A percentile compares a stretch with the other conserved stretches of the same genome.
phyloP scores from a whole-genome alignment of 2,113 vertebrate species.

The Melanerpes formicivorus region DNA sequence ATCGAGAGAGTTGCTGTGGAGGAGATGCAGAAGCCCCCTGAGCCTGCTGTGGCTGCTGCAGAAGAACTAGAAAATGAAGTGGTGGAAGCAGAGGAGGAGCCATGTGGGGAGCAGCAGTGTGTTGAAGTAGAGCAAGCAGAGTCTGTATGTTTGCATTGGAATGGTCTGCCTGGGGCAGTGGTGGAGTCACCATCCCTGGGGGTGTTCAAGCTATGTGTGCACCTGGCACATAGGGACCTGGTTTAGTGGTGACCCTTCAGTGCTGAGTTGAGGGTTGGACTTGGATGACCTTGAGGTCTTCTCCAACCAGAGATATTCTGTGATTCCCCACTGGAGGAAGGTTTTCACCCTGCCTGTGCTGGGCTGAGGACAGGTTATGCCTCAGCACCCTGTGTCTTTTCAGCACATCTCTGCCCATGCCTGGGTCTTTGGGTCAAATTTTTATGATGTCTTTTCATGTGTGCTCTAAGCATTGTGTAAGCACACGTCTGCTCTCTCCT shows the following conservation, averaged over 20 bases:
- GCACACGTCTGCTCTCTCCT: rapidly evolving
- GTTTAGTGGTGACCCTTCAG: no score
- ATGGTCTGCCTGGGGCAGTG: no score
- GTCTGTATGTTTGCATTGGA: conserved; percentile 57
- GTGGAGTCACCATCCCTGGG: no score
- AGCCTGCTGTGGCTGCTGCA: background rate
- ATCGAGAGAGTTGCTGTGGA: conserved; percentile 76
- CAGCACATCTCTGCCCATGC: rapidly evolving
- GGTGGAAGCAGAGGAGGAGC: conserved; percentile 66
- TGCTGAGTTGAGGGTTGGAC: no score
- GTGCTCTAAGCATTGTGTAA: background rate
- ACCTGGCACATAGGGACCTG: no score
- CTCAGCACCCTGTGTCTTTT: background rate
- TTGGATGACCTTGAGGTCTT: no score
- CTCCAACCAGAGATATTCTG: no score
- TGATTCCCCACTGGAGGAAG: no score
- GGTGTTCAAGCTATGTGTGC: no score
- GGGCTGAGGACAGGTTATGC: background rate
- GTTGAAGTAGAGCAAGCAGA: conserved; percentile 79
- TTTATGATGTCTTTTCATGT: rapidly evolving
- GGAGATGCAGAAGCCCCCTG: conserved; percentile 50
- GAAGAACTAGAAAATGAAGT: conserved; percentile 71
- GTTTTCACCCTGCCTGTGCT: background rate
- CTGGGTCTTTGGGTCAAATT: background rate
- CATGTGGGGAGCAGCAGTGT: conserved; percentile 80